Conservation (phyloP, 2,113 vertebrate species). For the Semicossyphus pulcher region DNA sequence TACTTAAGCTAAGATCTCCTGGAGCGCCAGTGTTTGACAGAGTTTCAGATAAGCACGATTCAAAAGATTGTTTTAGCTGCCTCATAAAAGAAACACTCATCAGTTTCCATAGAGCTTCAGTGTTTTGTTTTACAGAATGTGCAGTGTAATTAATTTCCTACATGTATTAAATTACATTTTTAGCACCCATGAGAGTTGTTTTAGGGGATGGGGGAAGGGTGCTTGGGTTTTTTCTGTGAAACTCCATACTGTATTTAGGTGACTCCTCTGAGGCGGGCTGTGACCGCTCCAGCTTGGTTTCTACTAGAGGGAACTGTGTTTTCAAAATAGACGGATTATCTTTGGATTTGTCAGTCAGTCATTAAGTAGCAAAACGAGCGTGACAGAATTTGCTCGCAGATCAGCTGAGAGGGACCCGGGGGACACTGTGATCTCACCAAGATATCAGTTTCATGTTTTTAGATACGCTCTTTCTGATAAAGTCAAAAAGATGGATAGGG, state of each 20-base stretch:
- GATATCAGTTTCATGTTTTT: conserved; percentile 70
- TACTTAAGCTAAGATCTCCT: conserved; percentile 31
- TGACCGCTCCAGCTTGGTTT: conserved; percentile 50
- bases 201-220: conserved; percentile 36
- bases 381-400: conserved; percentile 65
- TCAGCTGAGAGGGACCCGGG: conserved; percentile 58
- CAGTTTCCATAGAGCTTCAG: conserved; percentile 42
- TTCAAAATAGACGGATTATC: conserved; percentile 80
- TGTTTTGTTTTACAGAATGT: conserved; percentile 32
- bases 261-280: conserved; percentile 49
- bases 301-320: conserved; percentile 64
- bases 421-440: conserved; percentile 63
- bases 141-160: conserved; percentile 32
- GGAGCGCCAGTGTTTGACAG: conserved; percentile 44
- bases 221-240: conserved; percentile 57
- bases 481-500: conserved; percentile 31
- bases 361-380: conserved; percentile 72
- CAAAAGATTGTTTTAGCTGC: conserved; percentile 50
- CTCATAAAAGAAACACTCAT: conserved; percentile 17
- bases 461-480: conserved; percentile 53
- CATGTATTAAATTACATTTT: conserved; percentile 49
- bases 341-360: conserved; percentile 81
- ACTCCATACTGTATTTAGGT: conserved; percentile 60
- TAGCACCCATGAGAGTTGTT: conserved; percentile 16
- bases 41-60: conserved; percentile 26